Evolutionary conservation across 2,113 vertebrate species (phyloP).

Genomic region (Gorsachius goisagi): DNA sequence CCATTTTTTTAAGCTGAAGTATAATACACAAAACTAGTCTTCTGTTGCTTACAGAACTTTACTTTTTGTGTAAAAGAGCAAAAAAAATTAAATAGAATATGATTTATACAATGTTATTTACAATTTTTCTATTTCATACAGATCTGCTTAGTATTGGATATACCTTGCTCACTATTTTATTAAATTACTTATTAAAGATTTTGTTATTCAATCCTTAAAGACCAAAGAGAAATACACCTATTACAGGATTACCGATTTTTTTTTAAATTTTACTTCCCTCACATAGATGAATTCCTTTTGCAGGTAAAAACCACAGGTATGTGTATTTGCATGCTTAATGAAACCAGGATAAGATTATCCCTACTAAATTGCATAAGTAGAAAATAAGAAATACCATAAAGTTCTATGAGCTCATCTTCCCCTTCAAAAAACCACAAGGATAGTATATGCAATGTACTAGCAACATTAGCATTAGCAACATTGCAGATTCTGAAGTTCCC

Average conservation of each 20-base stretch:
- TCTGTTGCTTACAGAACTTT: not conserved
- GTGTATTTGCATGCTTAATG: not conserved
- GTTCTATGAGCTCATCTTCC: not conserved
- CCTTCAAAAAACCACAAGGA: not conserved
- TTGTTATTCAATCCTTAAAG: not conserved
- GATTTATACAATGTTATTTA: not conserved
- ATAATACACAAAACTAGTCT: not conserved
- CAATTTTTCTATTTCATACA: not conserved
- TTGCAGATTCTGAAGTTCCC: not conserved
- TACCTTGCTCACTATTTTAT: not conserved
- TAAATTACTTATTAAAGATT: not conserved
- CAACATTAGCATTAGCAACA: not conserved
- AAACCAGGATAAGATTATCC: accelerated
- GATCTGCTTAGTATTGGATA: not conserved
- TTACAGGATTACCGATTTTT: not conserved
- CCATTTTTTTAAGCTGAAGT: not conserved
- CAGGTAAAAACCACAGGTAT: not conserved
- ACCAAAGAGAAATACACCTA: not conserved
- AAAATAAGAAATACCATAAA: not conserved
- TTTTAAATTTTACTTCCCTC: not conserved
- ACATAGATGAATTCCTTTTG: not conserved
- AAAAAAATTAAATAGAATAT: not conserved
- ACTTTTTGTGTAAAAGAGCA: not conserved
- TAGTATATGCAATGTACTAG: not conserved
- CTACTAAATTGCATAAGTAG: not conserved